Evolutionary conservation across 2,888 invertebrate species (phyloP), one percentile per base, ranked within the genome.

Genomic region (Dolomedes plantarius): DNA sequence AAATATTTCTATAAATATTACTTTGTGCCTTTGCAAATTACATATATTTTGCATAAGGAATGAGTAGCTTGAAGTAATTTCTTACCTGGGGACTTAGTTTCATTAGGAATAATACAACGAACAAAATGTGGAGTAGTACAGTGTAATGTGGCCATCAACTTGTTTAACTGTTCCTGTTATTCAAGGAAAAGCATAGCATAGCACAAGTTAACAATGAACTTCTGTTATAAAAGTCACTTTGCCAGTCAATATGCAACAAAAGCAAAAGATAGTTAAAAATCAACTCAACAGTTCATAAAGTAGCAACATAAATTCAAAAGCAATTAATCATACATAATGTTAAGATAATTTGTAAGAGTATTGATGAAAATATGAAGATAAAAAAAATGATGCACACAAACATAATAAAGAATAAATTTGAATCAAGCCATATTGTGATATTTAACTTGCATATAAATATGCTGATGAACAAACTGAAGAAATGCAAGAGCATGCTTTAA

Each of bases 81-180:
- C 56, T 56, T 89, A 89, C 88, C 88, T 88, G 92, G 91, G 79
- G 90, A 90, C 90, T 93, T 93, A 89, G 91, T 90, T 90, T 93
- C 93, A 90, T 99, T 99, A 94, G 99, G 99, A 93, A 99, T 98
- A 94, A 99, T 99, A 93, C 99, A 99, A 95, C 99, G 98, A 91
- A 99, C 98, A 94, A 99, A 99, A 93, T 99, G 98, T 94, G 99
- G 99, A 92, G 97, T 96, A 79, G 99, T 99, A 87, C 96, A 96
- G 92, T 96, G 95, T 93, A 99, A 93, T 89, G 97, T 98, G 89
- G 95, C 93, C 99, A 99, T 99, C 94, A 99, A 93, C 94, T 98
- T 98, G 95, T 98, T 98, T 94, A 99, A 93, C 94, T 97, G 97
- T 94, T 97, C 97, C 95, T 95, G 92, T 50, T 67, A 56, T 23